These are phyloP conservation scores for Phylloscopus whistleri DNA, from an alignment of 2,113 vertebrate species.

Conservation along the genomic window DNA sequence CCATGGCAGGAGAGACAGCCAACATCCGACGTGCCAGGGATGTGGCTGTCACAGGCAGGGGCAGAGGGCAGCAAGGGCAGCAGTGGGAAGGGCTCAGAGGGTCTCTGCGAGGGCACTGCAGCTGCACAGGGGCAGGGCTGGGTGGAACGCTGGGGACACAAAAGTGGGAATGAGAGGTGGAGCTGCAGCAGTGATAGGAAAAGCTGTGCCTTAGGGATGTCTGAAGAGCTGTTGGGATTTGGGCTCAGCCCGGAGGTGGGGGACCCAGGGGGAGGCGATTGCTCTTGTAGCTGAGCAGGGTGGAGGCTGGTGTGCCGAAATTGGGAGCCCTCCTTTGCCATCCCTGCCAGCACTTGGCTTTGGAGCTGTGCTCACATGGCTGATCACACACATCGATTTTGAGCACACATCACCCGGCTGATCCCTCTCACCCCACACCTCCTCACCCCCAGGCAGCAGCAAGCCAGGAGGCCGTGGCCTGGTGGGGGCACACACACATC, in stretches of 20 bases:
- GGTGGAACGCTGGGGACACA: not conserved
- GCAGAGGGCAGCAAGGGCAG: not conserved
- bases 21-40: not conserved
- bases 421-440: not conserved
- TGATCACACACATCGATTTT: not conserved
- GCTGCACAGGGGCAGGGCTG: not conserved
- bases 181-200: not conserved
- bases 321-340: rapidly evolving
- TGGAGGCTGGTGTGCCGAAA: not conserved
- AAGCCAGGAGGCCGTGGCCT: not conserved
- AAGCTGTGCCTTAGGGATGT: not conserved
- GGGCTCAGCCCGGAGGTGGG: not conserved
- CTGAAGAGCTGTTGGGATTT: not conserved
- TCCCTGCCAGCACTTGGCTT: not conserved
- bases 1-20: not conserved
- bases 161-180: not conserved
- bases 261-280: too few relatives aligned
- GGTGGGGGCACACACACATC: too few relatives aligned
- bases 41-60: not conserved
- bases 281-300: not conserved
- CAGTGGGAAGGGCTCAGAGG: not conserved
- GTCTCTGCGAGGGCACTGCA: not conserved
- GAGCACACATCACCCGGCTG: not conserved
- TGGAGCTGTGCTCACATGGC: not conserved
- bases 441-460: not conserved